Conservation (phyloP, 2,113 vertebrate genomes). For the Balaeniceps rex region DNA sequence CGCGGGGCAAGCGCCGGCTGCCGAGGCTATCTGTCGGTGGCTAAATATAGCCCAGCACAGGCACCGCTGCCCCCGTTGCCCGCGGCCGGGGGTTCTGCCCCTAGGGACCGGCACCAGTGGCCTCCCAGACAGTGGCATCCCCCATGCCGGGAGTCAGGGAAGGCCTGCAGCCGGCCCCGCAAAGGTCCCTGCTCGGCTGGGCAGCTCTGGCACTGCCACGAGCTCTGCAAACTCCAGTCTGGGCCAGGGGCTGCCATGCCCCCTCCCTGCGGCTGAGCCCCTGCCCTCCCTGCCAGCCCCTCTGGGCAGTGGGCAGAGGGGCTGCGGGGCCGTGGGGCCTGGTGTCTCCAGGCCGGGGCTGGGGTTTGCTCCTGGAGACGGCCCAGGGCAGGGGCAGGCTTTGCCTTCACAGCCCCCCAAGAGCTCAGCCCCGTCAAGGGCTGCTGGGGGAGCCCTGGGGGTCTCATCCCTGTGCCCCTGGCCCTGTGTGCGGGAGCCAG, state of each 20-base stretch:
- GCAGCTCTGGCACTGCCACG: not conserved
- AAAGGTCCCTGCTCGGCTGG: not conserved
- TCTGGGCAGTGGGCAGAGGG: not conserved
- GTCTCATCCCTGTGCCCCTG: not conserved
- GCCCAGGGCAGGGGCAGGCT: not conserved
- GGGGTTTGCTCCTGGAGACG: not conserved
- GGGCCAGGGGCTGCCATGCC: not conserved
- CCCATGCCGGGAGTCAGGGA: not conserved
- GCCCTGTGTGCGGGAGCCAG: not conserved
- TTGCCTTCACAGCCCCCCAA: not conserved
- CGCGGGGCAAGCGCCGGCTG: not conserved
- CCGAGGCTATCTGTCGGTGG: not conserved
- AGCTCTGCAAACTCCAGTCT: not conserved
- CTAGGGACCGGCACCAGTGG: not conserved
- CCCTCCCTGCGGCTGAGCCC: not conserved
- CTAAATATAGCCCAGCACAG: not conserved
- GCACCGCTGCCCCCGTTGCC: not conserved
- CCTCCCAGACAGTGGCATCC: not conserved
- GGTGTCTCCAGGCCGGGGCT: not conserved
- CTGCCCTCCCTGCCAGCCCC: not conserved
- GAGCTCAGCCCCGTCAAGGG: not conserved
- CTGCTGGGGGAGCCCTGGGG: not conserved
- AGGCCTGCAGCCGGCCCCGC: not conserved
- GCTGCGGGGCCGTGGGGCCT: not conserved
- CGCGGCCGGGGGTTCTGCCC: not conserved